Evolutionary conservation across 2,888 invertebrate genomes (phyloP).

Genomic region (Scaptodrosophila latifasciaeformis): DNA sequence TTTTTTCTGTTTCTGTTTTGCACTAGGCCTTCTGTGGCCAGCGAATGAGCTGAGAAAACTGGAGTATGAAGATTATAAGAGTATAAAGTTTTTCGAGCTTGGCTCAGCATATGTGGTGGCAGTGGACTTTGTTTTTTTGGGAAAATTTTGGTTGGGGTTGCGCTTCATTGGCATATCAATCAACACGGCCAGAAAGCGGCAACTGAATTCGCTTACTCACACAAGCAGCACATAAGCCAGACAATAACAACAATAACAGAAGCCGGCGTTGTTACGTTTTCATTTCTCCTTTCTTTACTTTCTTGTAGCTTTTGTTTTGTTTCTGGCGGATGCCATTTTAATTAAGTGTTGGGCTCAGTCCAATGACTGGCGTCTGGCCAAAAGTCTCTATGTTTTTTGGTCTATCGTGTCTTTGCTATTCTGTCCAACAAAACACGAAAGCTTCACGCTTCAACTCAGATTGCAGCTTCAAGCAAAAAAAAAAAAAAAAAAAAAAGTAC

Average conservation of each 20-base stretch:
- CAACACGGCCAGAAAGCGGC: slow-evolving; percentile 54
- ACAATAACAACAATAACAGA: no score
- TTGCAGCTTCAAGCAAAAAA: no score
- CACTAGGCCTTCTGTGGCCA: no score
- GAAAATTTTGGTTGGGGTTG: neutral
- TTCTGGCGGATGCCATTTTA: slow-evolving; percentile 57
- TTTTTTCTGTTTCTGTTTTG: slow-evolving; percentile 37
- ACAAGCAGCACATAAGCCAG: no score
- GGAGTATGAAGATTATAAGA: no score
- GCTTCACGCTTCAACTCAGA: no score
- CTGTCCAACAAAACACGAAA: slow-evolving; percentile 14
- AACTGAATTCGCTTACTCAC: slow-evolving; percentile 56
- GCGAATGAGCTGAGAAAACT: no score
- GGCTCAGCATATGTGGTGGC: no score
- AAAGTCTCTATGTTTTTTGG: slow-evolving; percentile 15
- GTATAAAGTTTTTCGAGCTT: no score
- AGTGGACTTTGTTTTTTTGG: no score
- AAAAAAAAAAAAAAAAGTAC: slow-evolving; percentile 12
- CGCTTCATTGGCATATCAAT: slow-evolving; percentile 63
- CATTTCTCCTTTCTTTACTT: neutral
- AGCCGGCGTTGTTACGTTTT: neutral
- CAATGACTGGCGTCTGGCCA: slow-evolving; percentile 41
- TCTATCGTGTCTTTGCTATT: no score
- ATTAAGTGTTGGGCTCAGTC: slow-evolving; percentile 55
- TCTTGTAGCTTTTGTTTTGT: slow-evolving; percentile 1